Conservation (phyloP, 2,888 invertebrate species). For the Papilio demoleus region DNA sequence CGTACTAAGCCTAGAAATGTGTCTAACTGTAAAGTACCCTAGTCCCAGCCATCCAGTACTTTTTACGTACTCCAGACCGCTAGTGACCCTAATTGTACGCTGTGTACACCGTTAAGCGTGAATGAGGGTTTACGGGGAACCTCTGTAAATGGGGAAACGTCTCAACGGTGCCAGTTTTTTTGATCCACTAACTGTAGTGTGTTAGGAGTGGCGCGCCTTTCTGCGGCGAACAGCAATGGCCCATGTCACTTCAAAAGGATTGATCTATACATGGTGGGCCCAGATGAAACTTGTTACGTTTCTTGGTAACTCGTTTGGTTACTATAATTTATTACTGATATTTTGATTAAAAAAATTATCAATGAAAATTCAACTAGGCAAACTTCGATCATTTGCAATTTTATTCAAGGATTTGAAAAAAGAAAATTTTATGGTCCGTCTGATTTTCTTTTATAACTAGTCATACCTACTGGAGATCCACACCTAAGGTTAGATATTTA, state of each 20-base stretch:
- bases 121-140: conserved; percentile 57
- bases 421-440: no score
- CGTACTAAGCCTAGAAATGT: conserved; percentile 17
- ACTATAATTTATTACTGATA: conserved; percentile 7
- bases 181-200: conserved; percentile 53
- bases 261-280: conserved; percentile 41
- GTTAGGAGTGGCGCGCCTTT: conserved; percentile 45
- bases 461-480: no score
- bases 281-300: conserved; percentile 10
- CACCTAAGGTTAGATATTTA: no score
- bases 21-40: conserved; percentile 30
- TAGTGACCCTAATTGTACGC: conserved; percentile 55
- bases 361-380: no score
- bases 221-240: conserved; percentile 44
- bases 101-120: conserved; percentile 55
- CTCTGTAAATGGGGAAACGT: conserved; percentile 55
- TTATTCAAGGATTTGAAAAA: no score
- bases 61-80: conserved; percentile 43
- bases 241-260: conserved; percentile 42
- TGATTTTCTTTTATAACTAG: no score
- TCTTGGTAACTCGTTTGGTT: not conserved
- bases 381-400: no score
- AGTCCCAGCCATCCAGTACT: conserved; percentile 28
- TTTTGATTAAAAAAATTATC: not conserved
- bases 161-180: conserved; percentile 53